Base-by-base conservation (phyloP, 1,140 invertebrate species). In the Anthonomus grandis region DNA sequence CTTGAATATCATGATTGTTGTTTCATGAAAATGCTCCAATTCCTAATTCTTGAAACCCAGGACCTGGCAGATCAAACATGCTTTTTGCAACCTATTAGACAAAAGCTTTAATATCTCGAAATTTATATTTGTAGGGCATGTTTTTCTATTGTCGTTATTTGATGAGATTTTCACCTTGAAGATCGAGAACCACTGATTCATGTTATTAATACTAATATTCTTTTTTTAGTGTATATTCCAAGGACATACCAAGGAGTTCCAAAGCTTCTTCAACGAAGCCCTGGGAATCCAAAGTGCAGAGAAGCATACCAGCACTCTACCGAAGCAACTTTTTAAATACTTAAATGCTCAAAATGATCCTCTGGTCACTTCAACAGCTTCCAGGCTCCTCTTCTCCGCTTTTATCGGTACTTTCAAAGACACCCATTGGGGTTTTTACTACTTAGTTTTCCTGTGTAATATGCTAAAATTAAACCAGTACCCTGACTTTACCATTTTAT, bases 311-410 rank as follows among this genome's bases (percentile, higher is more conserved):
- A 54, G 54, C 48, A 39, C 37, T 17, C 22, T 45, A 3, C 55
- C 58, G 47, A 63, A 64, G 52, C 17, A 27, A 47, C 17, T 66
- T 17, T 52, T 64, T 25, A 63, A 59, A 42, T 45, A 48, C 47
- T 23, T 66, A 34, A 6, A 23, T 0, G 44, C 46, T 3, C 37
- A 23, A 41, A 38, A 62, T 34, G 23, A 50, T 36, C 21, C 48
- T 2, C 21, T 12, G 12, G 41, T 38, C 19, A 15, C n/a, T n/a
- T n/a, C 23, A 13, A n/a, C 50, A 39, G 31, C 42, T 39, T 64
- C 52, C 51, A 67, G 61, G 59, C 42, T 68, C 49, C 50, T 70
- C 27, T 67, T 62, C 41, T 15, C 65, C 48, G 59, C 66, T 45
- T 58, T 69, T 51, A 41, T 18, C 21, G 31, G 44, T 18, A 21